Evolutionary conservation across 2,888 invertebrate genomes (phyloP).

Genomic region (Pseudococcus viburni): DNA sequence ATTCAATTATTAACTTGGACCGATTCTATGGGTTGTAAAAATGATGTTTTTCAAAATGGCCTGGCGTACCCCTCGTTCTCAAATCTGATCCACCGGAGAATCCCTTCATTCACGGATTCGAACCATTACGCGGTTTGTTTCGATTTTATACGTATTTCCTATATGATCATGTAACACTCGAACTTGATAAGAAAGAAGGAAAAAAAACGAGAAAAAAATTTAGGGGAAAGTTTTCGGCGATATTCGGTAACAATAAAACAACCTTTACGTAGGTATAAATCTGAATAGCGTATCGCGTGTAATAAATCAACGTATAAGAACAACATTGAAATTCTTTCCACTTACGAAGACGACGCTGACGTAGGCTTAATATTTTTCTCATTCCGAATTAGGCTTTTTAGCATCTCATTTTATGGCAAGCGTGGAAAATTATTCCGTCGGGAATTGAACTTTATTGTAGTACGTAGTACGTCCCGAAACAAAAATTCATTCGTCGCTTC

Average conservation of each 20-base stretch:
- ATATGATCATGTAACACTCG: background rate
- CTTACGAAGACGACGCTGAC: conserved; percentile 11
- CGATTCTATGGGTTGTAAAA: background rate
- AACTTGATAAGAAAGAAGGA: background rate
- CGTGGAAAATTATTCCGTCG: conserved; percentile 58
- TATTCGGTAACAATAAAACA: background rate
- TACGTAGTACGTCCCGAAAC: background rate
- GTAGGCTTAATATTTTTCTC: conserved; percentile 38
- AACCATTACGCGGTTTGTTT: background rate
- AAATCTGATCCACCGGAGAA: too few species aligned
- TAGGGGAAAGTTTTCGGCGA: background rate
- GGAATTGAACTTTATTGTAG: conserved; percentile 32
- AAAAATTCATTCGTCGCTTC: background rate
- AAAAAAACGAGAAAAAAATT: background rate
- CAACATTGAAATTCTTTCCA: conserved; percentile 24
- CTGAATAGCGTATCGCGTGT: background rate
- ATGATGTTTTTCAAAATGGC: background rate
- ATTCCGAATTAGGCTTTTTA: conserved; percentile 57
- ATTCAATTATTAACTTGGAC: background rate
- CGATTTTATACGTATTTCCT: background rate
- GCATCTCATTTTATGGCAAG: conserved; percentile 54
- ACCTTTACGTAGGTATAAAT: background rate
- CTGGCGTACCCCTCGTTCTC: background rate
- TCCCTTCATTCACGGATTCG: too few species aligned
- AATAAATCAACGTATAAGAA: conserved; percentile 2